These are phyloP conservation scores for Tapirus indicus DNA, from an alignment of 2,797 vertebrate species.

Conservation along the genomic window DNA sequence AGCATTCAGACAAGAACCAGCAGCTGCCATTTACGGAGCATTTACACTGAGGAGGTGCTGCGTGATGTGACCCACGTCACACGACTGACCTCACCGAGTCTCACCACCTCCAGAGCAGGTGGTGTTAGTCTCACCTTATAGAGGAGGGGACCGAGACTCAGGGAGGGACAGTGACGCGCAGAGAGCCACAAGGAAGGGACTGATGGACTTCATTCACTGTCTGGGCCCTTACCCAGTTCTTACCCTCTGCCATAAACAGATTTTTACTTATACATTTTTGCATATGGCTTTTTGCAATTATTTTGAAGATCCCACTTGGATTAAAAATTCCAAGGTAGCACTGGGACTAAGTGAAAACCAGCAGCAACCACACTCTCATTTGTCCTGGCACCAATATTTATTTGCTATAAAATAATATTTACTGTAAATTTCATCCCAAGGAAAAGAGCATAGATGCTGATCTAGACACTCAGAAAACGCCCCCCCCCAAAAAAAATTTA, in stretches of 20 bases:
- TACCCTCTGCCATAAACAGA: neutral
- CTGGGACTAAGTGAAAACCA: neutral
- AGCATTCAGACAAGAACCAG: neutral
- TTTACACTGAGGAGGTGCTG: neutral
- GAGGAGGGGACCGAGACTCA: neutral
- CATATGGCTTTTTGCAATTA: neutral
- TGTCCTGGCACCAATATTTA: neutral
- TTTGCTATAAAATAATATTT: neutral
- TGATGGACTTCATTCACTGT: neutral
- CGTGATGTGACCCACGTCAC: neutral
- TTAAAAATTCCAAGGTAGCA: neutral
- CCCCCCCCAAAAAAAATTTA: neutral
- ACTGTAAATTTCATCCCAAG: neutral
- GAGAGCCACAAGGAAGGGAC: neutral
- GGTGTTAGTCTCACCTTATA: neutral
- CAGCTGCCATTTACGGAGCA: neutral
- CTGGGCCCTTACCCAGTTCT: neutral
- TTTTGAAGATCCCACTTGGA: neutral
- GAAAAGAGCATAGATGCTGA: neutral
- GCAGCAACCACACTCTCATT: neutral
- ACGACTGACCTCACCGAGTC: neutral
- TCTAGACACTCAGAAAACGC: constrained; percentile 36
- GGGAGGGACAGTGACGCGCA: neutral
- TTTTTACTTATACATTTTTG: neutral
- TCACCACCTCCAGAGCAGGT: neutral